phyloP scores from a whole-genome alignment of 2,113 vertebrate species.

The Micronycteris hirsuta region DNA sequence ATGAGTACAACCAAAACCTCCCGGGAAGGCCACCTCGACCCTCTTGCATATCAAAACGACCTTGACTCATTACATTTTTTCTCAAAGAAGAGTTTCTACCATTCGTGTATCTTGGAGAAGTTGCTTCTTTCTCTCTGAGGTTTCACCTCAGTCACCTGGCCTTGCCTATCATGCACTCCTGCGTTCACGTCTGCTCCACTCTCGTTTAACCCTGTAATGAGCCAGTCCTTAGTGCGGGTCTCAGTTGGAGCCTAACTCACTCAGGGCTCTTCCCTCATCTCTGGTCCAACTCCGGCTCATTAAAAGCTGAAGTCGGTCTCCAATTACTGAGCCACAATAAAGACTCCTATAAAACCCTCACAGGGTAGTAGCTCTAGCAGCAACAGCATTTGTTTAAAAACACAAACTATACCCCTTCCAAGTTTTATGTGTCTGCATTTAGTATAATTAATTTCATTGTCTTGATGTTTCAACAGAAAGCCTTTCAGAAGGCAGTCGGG shows the following conservation, averaged over 20 bases:
- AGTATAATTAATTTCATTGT: conserved; percentile 55
- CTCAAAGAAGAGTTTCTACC: conserved; percentile 30
- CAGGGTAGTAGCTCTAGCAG: background rate
- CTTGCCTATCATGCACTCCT: background rate
- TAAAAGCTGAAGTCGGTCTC: conserved; percentile 54
- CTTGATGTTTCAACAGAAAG: conserved; percentile 41
- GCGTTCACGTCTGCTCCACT: background rate
- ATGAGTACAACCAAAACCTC: conserved; percentile 56
- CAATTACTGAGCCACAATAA: conserved; percentile 55
- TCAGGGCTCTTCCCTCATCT: background rate
- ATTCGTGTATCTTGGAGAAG: conserved; percentile 48
- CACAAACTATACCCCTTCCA: background rate
- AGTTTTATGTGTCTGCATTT: background rate
- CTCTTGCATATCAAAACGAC: conserved; percentile 9
- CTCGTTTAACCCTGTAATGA: background rate
- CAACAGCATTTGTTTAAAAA: conserved; percentile 43
- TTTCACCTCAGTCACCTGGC: background rate
- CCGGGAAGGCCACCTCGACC: conserved; percentile 54
- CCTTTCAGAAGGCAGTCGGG: background rate
- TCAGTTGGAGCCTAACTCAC: background rate
- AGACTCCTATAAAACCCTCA: conserved; percentile 41
- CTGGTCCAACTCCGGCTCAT: background rate
- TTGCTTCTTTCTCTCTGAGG: conserved; percentile 17
- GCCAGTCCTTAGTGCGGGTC: background rate
- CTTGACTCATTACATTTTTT: background rate